Conservation (phyloP, 2,113 vertebrate genomes). For the Balaeniceps rex region DNA sequence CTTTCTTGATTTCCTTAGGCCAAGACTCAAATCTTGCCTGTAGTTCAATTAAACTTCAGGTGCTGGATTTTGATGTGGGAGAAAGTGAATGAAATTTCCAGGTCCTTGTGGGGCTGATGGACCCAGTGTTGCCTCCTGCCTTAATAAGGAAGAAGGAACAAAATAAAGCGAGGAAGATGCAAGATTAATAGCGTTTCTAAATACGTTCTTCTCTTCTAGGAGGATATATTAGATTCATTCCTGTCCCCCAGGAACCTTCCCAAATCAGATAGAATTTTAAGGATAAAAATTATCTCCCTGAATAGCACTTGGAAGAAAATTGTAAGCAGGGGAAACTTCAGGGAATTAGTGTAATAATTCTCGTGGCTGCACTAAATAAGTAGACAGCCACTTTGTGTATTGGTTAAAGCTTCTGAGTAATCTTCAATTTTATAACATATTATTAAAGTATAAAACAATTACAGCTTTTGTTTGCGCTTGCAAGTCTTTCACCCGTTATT, state of each 20-base stretch:
- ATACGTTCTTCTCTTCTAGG: not conserved
- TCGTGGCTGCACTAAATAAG: not conserved
- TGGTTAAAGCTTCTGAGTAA: not conserved
- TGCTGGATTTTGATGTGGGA: not conserved
- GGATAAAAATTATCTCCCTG: not conserved
- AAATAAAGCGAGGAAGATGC: not conserved
- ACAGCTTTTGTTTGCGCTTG: not conserved
- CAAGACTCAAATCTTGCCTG: not conserved
- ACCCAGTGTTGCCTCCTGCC: not conserved
- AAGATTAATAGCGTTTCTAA: not conserved
- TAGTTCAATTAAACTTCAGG: not conserved
- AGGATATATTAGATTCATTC: not conserved
- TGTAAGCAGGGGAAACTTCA: not conserved
- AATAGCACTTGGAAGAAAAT: not conserved
- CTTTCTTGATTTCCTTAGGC: not conserved
- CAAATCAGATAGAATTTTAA: not conserved
- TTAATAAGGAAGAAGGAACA: not conserved
- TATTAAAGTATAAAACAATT: not conserved
- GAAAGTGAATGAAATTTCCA: not conserved
- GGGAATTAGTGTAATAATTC: not conserved
- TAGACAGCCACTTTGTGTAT: not conserved
- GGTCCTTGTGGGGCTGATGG: not conserved
- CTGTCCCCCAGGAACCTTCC: not conserved
- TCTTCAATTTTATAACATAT: not conserved
- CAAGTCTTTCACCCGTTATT: not conserved